Percentiles rank a stretch among this genome's conserved stretches.
Evolutionary conservation across 2,888 invertebrate species (phyloP).

Genomic region (Lithophane socia): DNA sequence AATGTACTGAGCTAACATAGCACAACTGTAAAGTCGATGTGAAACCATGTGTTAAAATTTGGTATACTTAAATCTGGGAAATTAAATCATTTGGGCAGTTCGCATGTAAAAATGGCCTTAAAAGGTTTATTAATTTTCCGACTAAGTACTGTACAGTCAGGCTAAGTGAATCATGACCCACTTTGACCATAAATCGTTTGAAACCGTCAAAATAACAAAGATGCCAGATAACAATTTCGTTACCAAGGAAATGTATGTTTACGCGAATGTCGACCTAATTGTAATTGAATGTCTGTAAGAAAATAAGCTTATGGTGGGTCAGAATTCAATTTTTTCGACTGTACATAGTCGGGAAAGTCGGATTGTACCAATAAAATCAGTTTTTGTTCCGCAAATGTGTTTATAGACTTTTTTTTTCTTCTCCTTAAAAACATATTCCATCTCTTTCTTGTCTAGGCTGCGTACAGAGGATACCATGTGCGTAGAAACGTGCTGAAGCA

Average conservation of each 20-base stretch:
- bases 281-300: too few species aligned
- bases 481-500: slow-evolving; percentile 80
- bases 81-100: background rate
- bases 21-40: background rate
- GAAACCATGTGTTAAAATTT: background rate
- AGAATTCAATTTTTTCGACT: too few species aligned
- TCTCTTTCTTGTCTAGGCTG: slow-evolving; percentile 76
- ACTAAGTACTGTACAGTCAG: background rate
- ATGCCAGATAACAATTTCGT: too few species aligned
- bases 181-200: too few species aligned
- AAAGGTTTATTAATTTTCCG: too few species aligned
- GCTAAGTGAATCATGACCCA: too few species aligned
- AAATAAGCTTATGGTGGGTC: too few species aligned
- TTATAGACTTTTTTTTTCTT: background rate
- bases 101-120: background rate
- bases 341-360: background rate
- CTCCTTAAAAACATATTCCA: background rate
- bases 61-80: background rate
- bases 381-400: background rate
- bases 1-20: background rate
- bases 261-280: too few species aligned
- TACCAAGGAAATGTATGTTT: too few species aligned
- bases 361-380: background rate
- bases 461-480: slow-evolving; percentile 84
- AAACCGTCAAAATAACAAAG: too few species aligned